These are phyloP conservation scores for Trinorchestia longiramus DNA, from an alignment of 1,140 invertebrate genomes.

Conservation along the genomic window DNA sequence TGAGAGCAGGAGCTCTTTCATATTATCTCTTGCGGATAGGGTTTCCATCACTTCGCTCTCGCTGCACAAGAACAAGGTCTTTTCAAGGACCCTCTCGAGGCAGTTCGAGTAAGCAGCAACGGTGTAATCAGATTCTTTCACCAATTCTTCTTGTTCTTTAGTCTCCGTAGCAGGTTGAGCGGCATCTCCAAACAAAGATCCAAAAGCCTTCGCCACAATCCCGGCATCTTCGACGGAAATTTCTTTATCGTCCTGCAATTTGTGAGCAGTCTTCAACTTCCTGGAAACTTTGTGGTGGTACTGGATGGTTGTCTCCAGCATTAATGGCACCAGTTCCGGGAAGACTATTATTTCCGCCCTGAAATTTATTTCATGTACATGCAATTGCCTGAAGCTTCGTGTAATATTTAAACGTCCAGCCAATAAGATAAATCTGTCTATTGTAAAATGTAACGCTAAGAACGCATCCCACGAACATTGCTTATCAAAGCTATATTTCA, in stretches of 20 bases:
- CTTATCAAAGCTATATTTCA: no score
- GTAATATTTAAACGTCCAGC: no score
- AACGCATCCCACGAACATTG: no score
- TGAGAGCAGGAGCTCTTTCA: not conserved
- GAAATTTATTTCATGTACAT: not conserved
- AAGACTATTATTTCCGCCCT: not conserved
- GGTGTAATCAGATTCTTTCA: not conserved
- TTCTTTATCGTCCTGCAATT: not conserved
- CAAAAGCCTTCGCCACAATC: not conserved
- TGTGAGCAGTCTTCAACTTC: not conserved
- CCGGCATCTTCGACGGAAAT: not conserved
- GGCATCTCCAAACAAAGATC: not conserved
- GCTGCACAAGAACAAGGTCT: not conserved
- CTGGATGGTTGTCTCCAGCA: not conserved
- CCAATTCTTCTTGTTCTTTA: not conserved
- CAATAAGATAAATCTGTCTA: no score
- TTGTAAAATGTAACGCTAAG: no score
- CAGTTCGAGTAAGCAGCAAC: not conserved
- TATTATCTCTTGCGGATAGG: not conserved
- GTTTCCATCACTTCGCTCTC: not conserved
- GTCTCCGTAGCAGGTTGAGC: not conserved
- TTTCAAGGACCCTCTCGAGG: conserved; percentile 9
- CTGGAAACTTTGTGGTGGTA: not conserved
- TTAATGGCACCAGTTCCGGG: not conserved
- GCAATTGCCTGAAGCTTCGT: no score